Conservation (phyloP, 2,113 vertebrate species). For the Boleophthalmus pectinirostris region DNA sequence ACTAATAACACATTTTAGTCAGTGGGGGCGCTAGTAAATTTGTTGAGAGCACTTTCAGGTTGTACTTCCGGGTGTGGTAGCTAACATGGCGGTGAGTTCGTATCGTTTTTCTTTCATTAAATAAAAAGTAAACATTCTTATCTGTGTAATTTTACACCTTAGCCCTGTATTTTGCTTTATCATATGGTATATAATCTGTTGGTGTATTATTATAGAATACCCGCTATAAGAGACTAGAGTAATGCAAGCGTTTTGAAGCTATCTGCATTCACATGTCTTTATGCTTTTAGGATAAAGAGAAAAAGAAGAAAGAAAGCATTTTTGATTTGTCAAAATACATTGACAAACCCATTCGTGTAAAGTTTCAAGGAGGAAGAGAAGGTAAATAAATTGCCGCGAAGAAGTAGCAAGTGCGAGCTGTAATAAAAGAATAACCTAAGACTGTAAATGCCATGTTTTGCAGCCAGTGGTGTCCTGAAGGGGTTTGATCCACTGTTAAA, state of each 20-base stretch:
- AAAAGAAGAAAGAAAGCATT: conserved; percentile 99
- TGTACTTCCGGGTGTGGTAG: conserved; percentile 63
- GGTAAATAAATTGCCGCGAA: conserved; percentile 71
- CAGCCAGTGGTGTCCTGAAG: conserved; percentile 95
- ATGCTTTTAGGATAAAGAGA: conserved; percentile 89
- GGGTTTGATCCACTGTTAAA: conserved; percentile 96
- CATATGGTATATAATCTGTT: neutral
- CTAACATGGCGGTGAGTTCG: conserved; percentile 73
- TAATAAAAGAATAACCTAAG: neutral
- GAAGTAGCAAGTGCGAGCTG: neutral
- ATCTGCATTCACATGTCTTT: neutral
- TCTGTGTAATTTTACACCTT: accelerated
- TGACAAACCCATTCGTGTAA: conserved; percentile 96
- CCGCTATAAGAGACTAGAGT: neutral
- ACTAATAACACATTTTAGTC: conserved; percentile 22
- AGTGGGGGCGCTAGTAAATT: conserved; percentile 17
- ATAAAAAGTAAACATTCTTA: neutral
- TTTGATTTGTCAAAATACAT: conserved; percentile 97
- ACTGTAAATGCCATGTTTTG: neutral
- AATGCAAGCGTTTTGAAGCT: conserved; percentile 9
- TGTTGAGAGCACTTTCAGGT: conserved; percentile 41
- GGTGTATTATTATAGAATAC: neutral
- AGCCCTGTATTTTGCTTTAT: neutral
- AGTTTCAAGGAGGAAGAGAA: conserved; percentile 96
- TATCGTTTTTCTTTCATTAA: conserved; percentile 21